Percentiles rank a stretch among this genome's conserved stretches.
These are phyloP conservation scores for Sorex maritimensis DNA, from an alignment of 2,797 vertebrate species.

Conservation along the genomic window DNA sequence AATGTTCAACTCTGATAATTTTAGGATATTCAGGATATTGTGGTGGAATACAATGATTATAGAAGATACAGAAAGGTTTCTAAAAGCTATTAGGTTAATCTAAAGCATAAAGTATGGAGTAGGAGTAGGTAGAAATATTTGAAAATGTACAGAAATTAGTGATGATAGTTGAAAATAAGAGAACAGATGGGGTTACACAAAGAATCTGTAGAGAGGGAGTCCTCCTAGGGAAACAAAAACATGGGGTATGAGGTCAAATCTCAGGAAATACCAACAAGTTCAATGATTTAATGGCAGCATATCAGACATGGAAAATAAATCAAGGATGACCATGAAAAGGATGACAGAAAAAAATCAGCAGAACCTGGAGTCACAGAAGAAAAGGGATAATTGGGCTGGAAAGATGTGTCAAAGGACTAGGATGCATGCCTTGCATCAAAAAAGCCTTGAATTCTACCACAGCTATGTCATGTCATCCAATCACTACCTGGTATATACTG, in stretches of 20 bases:
- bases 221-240: neutral
- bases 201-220: neutral
- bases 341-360: neutral
- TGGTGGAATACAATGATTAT: neutral
- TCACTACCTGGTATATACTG: no score
- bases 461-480: no score
- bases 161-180: constrained; percentile 12
- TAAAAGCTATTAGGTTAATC: constrained; percentile 15
- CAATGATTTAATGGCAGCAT: neutral
- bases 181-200: neutral
- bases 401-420: no score
- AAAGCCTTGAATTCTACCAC: no score
- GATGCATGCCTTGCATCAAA: no score
- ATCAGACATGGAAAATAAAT: neutral
- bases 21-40: neutral
- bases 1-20: neutral
- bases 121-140: constrained; percentile 1
- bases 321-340: neutral
- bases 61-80: neutral
- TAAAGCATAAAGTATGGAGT: constrained; percentile 8
- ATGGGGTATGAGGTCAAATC: neutral
- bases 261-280: neutral
- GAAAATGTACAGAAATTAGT: constrained; percentile 3
- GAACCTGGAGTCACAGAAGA: constrained; percentile 30
- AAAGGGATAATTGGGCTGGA: neutral